Base-by-base conservation (phyloP, 2,797 vertebrate genomes). In the Sardinella longiceps region DNA sequence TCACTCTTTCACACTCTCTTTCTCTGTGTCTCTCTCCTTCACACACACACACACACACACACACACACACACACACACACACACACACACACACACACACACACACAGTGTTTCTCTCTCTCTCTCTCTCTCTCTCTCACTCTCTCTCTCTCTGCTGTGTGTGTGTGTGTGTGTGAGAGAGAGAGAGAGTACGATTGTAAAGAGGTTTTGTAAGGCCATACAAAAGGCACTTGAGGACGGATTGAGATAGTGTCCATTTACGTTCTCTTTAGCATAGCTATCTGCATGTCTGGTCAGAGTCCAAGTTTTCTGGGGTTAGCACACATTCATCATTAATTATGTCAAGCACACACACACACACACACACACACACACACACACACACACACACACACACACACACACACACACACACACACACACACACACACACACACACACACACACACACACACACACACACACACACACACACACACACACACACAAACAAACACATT, bases 381-480 rank as follows among this genome's bases (percentile, higher is more conserved):
- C 37, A 48, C 83, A 56, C 66, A 5, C 15, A 23, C 82, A 39
- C 20, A 2, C 84, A 66, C 80, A 37, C 87, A 81, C 51, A 77
- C 63, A 51, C 74, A 83, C 46, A 77, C 84, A 83, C 0, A 66
- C 58, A 51, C 82, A 82, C 50, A 87, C 51, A 25, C 85, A 51
- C 83, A 82, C 82, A 80, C 84, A 0, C 6, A 74, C 84, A 83
- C 87, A 82, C 2, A 7, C 60, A 15, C 88, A 87, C 80, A 11
- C 81, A 80, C 33, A 45, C 86, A 74, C 87, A 88, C 81, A 87
- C 88, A 28, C 80, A 81, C 89, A 88, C 87, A 63, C 45, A 58
- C 23, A 60, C 46, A 90, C 23, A 89, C 88, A 90, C 89, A 92
- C 92, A 90, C 85, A 87, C 92, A 89, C 89, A 90, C 88, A 87